Conservation (phyloP, 2,797 vertebrate species). For the Percopsis omiscomaycus region DNA sequence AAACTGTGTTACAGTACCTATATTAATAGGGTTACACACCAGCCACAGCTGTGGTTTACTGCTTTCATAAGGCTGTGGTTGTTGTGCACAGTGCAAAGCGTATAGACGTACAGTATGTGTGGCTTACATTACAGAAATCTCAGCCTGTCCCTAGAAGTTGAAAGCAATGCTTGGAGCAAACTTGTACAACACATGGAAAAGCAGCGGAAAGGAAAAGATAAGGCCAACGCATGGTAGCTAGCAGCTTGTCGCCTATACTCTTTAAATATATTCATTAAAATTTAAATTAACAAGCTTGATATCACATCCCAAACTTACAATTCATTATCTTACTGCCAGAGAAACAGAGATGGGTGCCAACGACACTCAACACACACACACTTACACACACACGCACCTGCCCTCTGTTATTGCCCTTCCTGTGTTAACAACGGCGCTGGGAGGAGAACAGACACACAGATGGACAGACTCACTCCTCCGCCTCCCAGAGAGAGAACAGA, state of each 20-base stretch:
- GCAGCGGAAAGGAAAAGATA: conserved; percentile 14
- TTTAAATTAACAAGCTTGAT: background rate
- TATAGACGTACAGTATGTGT: too few relatives aligned
- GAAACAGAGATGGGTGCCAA: background rate
- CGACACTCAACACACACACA: conserved; percentile 16
- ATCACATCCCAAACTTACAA: conserved; percentile 1
- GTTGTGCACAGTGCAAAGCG: too few relatives aligned
- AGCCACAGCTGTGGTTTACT: background rate
- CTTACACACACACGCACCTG: conserved; percentile 16
- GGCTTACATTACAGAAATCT: too few relatives aligned
- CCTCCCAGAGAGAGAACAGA: conserved; percentile 74
- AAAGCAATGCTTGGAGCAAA: conserved; percentile 1
- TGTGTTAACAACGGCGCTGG: conserved; percentile 71
- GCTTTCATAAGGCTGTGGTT: background rate
- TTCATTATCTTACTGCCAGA: background rate
- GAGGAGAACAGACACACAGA: conserved; percentile 72
- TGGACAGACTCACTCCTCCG: conserved; percentile 68
- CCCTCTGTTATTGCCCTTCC: conserved; percentile 71
- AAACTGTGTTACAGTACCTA: background rate
- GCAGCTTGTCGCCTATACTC: conserved; percentile 4
- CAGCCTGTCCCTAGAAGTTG: background rate
- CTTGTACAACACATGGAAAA: conserved; percentile 14
- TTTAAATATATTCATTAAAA: conserved; percentile 8
- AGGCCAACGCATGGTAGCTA: conserved; percentile 7
- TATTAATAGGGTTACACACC: background rate